Evolutionary conservation across 2,113 vertebrate species (phyloP).

Genomic region (Rhegmatorhina hoffmannsi): DNA sequence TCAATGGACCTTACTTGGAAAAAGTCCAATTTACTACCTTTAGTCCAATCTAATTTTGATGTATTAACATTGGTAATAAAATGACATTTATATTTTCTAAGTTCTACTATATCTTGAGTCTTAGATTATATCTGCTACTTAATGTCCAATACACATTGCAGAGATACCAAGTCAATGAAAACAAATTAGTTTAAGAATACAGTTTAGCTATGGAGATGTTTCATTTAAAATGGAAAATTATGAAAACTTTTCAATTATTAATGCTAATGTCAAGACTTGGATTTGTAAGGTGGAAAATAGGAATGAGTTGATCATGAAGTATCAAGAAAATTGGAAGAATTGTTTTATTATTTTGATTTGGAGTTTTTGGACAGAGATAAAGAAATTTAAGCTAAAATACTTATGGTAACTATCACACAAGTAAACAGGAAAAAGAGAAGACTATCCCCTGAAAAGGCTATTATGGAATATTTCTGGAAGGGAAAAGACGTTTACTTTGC

Average conservation of each 20-base stretch:
- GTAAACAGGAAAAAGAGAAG: not conserved
- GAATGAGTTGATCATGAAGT: not conserved
- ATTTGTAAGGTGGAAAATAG: not conserved
- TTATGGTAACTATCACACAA: not conserved
- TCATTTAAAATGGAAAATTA: not conserved
- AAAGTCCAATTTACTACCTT: not conserved
- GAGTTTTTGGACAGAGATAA: not conserved
- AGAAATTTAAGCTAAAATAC: not conserved
- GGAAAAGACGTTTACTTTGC: not conserved
- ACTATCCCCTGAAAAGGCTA: not conserved
- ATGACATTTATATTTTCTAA: not conserved
- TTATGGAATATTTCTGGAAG: not conserved
- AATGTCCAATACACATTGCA: not conserved
- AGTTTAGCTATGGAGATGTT: not conserved
- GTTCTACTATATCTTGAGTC: not conserved
- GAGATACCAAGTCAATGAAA: not conserved
- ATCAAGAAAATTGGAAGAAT: not conserved
- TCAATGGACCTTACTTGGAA: not conserved
- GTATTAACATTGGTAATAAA: not conserved
- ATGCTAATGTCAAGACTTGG: not conserved
- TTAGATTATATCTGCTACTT: not conserved
- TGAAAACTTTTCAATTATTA: not conserved
- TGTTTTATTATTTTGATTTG: not conserved
- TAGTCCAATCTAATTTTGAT: not conserved
- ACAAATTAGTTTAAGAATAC: not conserved